phyloP scores from a whole-genome alignment of 2,888 invertebrate species.

The Amphipoea lucens region DNA sequence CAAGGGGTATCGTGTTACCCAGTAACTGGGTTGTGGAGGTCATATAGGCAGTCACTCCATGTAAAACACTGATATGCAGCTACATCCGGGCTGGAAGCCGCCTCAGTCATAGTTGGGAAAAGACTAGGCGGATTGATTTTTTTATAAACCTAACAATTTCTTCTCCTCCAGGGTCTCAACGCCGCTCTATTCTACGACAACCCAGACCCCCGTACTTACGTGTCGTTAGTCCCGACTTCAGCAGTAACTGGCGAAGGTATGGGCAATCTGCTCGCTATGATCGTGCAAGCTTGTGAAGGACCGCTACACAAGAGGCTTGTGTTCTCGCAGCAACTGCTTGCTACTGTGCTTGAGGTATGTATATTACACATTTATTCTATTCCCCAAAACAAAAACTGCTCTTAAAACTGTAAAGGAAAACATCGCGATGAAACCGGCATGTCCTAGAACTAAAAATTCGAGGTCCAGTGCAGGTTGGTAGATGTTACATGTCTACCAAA shows the following conservation, averaged over 20 bases:
- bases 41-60: too few species aligned
- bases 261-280: conserved; percentile 98
- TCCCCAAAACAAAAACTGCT: background rate
- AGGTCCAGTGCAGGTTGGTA: background rate
- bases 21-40: too few species aligned
- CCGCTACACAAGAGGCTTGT: conserved; percentile 96
- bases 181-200: conserved; percentile 99
- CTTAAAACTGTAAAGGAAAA: background rate
- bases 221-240: conserved; percentile 99
- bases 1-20: too few species aligned
- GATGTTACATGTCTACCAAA: background rate
- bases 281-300: conserved; percentile 97
- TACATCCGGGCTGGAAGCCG: too few species aligned
- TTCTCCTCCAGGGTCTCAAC: conserved; percentile 93
- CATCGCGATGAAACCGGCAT: background rate
- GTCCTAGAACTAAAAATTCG: background rate
- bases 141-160: background rate
- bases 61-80: too few species aligned
- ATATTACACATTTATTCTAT: background rate
- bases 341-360: conserved; percentile 93
- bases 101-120: too few species aligned
- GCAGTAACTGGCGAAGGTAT: conserved; percentile 99
- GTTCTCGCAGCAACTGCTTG: conserved; percentile 97
- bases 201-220: conserved; percentile 97
- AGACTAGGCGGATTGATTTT: too few species aligned